A percentile compares a stretch with the other conserved stretches of the same genome.
These are phyloP conservation scores for Macroglossus sobrinus DNA, from an alignment of 2,113 vertebrate species.

Conservation along the genomic window DNA sequence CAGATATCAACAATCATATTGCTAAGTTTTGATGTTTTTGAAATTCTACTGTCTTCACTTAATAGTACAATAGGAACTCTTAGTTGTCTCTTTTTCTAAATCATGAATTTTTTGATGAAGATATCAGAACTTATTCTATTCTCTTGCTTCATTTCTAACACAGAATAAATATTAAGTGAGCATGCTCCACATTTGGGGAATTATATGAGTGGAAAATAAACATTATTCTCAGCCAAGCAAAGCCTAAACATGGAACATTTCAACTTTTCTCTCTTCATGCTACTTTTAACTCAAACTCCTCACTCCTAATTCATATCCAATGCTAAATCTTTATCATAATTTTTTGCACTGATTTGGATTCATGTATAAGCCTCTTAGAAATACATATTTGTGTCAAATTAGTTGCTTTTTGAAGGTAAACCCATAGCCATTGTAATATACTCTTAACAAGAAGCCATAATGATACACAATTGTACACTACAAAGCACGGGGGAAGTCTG, in stretches of 20 bases:
- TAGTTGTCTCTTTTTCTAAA: neutral
- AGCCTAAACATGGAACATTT: neutral
- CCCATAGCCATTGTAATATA: neutral
- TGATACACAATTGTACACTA: no score
- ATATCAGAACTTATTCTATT: fast-evolving
- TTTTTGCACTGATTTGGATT: neutral
- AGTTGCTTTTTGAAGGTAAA: neutral
- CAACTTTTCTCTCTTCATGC: neutral
- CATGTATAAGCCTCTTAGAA: neutral
- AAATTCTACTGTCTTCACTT: neutral
- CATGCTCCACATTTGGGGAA: fast-evolving
- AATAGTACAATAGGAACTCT: neutral
- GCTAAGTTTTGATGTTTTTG: neutral
- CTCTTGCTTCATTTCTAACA: neutral
- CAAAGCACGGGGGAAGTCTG: neutral
- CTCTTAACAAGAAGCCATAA: neutral
- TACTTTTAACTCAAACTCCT: neutral
- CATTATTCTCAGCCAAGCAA: neutral
- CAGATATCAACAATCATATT: neutral
- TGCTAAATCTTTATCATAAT: neutral
- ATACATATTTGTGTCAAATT: neutral
- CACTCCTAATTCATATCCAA: neutral
- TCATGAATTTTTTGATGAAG: neutral
- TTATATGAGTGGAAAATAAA: neutral
- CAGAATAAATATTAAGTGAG: neutral